Evolutionary conservation across 2,797 vertebrate species (phyloP).

Genomic region (Pseudochaenichthys georgianus): DNA sequence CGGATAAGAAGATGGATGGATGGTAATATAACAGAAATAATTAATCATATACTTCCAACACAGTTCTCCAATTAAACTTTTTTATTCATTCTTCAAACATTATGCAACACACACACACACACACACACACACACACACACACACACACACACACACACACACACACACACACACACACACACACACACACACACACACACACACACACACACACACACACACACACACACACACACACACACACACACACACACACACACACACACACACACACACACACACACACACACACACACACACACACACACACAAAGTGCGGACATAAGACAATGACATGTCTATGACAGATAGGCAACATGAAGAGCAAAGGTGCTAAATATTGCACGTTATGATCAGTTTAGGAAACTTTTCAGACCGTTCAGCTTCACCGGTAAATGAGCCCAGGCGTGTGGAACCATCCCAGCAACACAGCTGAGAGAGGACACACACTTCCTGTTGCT

Average conservation of each 20-base stretch:
- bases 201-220: slow-evolving; percentile 19
- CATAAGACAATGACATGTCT: slow-evolving; percentile 71
- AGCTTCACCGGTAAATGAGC: slow-evolving; percentile 47
- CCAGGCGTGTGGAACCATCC: neutral
- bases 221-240: slow-evolving; percentile 39
- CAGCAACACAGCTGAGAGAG: slow-evolving; percentile 24
- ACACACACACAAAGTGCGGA: slow-evolving; percentile 69
- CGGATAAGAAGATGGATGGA: no score
- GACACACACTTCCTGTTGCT: slow-evolving; percentile 22
- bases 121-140: slow-evolving; percentile 9
- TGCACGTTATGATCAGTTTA: slow-evolving; percentile 85
- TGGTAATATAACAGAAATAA: no score
- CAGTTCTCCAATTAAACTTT: slow-evolving; percentile 25
- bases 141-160: slow-evolving; percentile 24
- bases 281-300: slow-evolving; percentile 20
- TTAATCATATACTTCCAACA: neutral
- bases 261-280: slow-evolving; percentile 10
- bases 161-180: slow-evolving; percentile 35
- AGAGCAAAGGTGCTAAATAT: slow-evolving; percentile 84
- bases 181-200: slow-evolving; percentile 15
- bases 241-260: slow-evolving; percentile 25
- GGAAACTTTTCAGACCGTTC: slow-evolving; percentile 53
- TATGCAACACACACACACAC: slow-evolving; percentile 34
- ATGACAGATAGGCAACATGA: slow-evolving; percentile 70
- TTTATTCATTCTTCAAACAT: slow-evolving; percentile 66